These are phyloP conservation scores for Frankliniella fusca DNA, from an alignment of 2,888 invertebrate species.

Conservation along the genomic window DNA sequence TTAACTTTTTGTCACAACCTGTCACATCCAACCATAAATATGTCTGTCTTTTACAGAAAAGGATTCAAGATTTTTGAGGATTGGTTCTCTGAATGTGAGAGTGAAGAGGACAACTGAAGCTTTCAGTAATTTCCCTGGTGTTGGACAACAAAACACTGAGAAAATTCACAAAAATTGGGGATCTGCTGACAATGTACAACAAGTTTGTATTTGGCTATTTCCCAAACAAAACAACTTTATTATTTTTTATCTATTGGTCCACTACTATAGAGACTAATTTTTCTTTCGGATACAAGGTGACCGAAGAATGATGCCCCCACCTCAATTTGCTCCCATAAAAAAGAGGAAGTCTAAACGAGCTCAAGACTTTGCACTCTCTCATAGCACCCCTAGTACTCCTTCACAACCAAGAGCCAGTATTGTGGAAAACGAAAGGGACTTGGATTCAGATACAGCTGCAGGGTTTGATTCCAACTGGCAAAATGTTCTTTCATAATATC, in stretches of 20 bases:
- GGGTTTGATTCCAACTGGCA: slow-evolving; percentile 78
- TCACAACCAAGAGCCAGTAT: slow-evolving; percentile 53
- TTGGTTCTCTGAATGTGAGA: slow-evolving; percentile 86
- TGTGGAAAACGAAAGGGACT: slow-evolving; percentile 52
- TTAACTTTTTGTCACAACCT: neutral
- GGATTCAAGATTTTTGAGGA: slow-evolving; percentile 84
- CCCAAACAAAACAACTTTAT: neutral
- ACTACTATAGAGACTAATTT: slow-evolving; percentile 32
- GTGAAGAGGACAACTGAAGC: slow-evolving; percentile 91
- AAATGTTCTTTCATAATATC: slow-evolving; percentile 37
- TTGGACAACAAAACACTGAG: slow-evolving; percentile 60
- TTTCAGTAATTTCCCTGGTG: slow-evolving; percentile 84
- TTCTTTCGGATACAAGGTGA: slow-evolving; percentile 51
- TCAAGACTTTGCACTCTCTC: slow-evolving; percentile 50
- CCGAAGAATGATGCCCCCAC: slow-evolving; percentile 67
- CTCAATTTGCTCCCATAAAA: slow-evolving; percentile 62
- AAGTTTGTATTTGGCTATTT: slow-evolving; percentile 48
- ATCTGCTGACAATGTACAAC: slow-evolving; percentile 80
- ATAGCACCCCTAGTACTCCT: slow-evolving; percentile 66
- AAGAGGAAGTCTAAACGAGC: slow-evolving; percentile 63
- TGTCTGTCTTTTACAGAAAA: slow-evolving; percentile 59
- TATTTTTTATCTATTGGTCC: slow-evolving; percentile 36
- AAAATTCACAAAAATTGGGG: slow-evolving; percentile 84
- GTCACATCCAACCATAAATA: slow-evolving; percentile 7
- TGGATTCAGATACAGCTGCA: slow-evolving; percentile 83